Conservation (phyloP, 2,113 vertebrate species). For the Caranx ignobilis region DNA sequence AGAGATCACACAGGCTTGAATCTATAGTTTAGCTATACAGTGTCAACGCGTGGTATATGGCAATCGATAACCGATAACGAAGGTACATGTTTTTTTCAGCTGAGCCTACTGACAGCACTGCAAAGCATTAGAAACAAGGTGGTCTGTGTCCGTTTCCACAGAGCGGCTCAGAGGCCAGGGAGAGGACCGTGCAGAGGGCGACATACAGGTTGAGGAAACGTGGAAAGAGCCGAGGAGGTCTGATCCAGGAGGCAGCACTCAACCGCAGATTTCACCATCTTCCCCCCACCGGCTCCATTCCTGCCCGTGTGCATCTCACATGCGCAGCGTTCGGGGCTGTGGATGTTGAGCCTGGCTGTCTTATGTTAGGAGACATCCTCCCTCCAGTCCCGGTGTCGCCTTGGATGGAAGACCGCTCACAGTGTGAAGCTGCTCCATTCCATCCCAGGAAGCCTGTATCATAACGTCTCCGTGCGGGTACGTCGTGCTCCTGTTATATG, state of each 20-base stretch:
- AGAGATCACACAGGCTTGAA: slow-evolving; percentile 7
- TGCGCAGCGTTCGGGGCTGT: slow-evolving; percentile 38
- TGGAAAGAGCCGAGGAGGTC: slow-evolving; percentile 9
- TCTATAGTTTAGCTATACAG: background rate
- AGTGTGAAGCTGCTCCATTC: slow-evolving; percentile 42
- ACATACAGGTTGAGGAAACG: slow-evolving; percentile 4
- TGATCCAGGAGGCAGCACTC: slow-evolving; percentile 28
- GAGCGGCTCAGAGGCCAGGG: slow-evolving; percentile 43
- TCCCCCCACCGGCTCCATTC: slow-evolving; percentile 47
- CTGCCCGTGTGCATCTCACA: slow-evolving; percentile 53
- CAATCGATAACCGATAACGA: background rate
- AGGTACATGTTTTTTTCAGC: background rate
- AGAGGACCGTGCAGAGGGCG: slow-evolving; percentile 8
- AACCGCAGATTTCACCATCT: slow-evolving; percentile 21
- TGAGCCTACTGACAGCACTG: slow-evolving; percentile 13
- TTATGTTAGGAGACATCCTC: slow-evolving; percentile 55
- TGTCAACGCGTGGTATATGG: background rate
- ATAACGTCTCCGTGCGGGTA: slow-evolving; percentile 10
- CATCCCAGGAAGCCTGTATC: background rate
- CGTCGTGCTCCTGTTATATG: slow-evolving; percentile 12
- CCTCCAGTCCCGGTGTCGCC: slow-evolving; percentile 62
- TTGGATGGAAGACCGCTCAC: slow-evolving; percentile 27
- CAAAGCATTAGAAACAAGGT: slow-evolving; percentile 12
- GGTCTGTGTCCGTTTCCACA: slow-evolving; percentile 38
- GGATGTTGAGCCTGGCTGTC: slow-evolving; percentile 50